These are phyloP conservation scores for Halcyon senegalensis DNA, from an alignment of 2,113 vertebrate species.

Conservation along the genomic window DNA sequence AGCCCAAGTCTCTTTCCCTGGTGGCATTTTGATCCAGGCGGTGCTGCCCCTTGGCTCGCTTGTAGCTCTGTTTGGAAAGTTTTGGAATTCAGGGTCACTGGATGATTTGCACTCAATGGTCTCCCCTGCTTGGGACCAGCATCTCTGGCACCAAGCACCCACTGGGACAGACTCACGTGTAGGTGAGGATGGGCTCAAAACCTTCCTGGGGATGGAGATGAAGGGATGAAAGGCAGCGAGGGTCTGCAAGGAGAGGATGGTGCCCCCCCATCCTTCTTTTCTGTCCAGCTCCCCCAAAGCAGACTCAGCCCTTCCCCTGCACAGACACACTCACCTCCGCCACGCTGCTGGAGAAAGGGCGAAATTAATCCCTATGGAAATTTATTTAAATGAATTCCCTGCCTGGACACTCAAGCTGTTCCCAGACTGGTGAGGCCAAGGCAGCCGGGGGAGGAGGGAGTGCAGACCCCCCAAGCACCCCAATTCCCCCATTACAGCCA, in stretches of 20 bases:
- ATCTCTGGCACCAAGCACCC: background rate
- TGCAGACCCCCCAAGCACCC: fast-evolving
- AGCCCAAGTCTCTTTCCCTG: background rate
- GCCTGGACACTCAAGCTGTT: conserved; percentile 36
- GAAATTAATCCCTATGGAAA: conserved; percentile 80
- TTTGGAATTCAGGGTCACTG: background rate
- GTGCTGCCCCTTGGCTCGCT: fast-evolving
- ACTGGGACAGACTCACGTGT: fast-evolving
- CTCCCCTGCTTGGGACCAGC: background rate
- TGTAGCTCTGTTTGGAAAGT: background rate
- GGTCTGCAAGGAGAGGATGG: background rate
- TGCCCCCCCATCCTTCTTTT: background rate
- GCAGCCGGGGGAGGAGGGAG: background rate
- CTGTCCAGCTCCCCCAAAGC: background rate
- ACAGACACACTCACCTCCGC: background rate
- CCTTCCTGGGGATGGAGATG: background rate
- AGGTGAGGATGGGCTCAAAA: background rate
- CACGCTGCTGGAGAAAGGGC: background rate
- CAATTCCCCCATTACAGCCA: background rate
- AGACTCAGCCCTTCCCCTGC: background rate
- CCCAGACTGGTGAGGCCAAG: background rate
- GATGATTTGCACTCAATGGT: background rate
- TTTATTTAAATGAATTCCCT: conserved; percentile 78
- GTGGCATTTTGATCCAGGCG: fast-evolving
- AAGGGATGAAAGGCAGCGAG: background rate